Conservation (phyloP, 2,888 invertebrate genomes). For the Cantharis nigra region DNA sequence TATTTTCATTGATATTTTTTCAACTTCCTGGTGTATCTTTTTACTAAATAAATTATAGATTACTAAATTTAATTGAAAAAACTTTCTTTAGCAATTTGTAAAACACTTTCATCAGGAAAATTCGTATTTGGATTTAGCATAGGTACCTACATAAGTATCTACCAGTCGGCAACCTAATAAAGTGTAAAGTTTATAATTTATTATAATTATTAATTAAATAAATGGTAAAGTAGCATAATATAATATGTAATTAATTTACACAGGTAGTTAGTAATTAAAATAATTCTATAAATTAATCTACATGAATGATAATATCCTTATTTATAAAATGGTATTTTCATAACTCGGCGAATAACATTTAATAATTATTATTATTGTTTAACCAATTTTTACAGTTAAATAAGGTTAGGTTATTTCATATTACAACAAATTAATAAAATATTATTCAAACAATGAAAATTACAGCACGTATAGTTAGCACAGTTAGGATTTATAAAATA, state of each 20-base stretch:
- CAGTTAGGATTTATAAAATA: neutral
- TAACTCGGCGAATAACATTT: neutral
- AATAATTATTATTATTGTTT: neutral
- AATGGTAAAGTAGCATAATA: neutral
- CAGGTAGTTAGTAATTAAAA: neutral
- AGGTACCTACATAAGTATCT: neutral
- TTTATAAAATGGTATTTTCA: neutral
- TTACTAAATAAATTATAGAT: neutral
- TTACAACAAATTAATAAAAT: neutral
- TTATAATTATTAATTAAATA: neutral
- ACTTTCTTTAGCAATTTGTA: neutral
- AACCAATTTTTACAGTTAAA: neutral
- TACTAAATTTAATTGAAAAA: conserved; percentile 1
- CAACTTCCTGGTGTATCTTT: neutral
- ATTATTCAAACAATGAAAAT: neutral
- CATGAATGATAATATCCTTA: neutral
- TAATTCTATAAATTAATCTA: neutral
- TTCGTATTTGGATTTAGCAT: neutral
- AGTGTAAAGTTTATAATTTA: neutral
- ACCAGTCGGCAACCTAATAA: neutral
- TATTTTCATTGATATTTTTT: conserved; percentile 1
- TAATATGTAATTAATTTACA: neutral
- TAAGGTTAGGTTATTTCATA: neutral
- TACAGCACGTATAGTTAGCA: neutral
- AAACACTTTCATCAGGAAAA: neutral